Percentiles rank a stretch among this genome's conserved stretches.
Evolutionary conservation across 2,113 vertebrate genomes (phyloP).

Genomic region (Tursiops truncatus): DNA sequence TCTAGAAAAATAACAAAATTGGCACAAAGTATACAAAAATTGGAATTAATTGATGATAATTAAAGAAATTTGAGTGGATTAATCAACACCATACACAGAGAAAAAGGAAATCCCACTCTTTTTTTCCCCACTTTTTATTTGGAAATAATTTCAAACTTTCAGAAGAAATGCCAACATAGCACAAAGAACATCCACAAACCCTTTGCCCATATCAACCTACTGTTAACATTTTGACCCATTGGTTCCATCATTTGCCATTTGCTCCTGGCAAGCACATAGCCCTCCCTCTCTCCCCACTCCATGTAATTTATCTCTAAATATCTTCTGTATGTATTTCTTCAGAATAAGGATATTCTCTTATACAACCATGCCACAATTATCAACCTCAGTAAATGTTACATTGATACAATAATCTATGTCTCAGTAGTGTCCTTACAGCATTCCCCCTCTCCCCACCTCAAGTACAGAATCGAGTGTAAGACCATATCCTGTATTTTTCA

Average conservation of each 20-base stretch:
- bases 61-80: neutral
- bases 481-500: neutral
- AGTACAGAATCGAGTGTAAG: neutral
- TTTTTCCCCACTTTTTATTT: neutral
- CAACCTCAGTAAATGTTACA: neutral
- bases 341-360: neutral
- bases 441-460: neutral
- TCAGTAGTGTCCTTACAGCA: neutral
- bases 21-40: neutral
- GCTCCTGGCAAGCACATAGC: neutral
- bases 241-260: neutral
- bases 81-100: neutral
- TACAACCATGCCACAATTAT: neutral
- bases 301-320: neutral
- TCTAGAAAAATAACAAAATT: conserved; percentile 3
- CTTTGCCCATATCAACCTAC: neutral
- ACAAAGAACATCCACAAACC: neutral
- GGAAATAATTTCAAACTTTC: conserved; percentile 37
- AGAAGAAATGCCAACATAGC: neutral
- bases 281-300: neutral
- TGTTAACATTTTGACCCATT: neutral
- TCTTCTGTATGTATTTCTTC: neutral
- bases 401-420: neutral
- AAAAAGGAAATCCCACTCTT: neutral
- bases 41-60: neutral